These are phyloP conservation scores for Limenitis arthemis DNA, from an alignment of 2,888 invertebrate genomes.

Conservation along the genomic window DNA sequence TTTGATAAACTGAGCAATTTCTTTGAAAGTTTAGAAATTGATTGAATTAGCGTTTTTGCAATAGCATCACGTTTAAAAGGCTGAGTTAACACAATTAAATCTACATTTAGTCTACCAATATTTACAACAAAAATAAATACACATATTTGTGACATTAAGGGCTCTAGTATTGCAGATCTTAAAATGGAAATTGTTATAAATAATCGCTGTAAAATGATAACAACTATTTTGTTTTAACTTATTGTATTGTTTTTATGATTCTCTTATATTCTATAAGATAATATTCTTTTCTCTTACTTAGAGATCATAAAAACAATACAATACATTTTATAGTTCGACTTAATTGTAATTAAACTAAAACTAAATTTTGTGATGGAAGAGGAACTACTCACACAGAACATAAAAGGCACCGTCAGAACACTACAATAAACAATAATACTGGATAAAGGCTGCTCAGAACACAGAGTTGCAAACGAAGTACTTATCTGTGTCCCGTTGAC, in stretches of 20 bases:
- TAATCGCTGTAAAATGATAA: no score
- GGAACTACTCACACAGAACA: slow-evolving; percentile 14
- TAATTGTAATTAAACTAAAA: slow-evolving; percentile 1
- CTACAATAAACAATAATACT: slow-evolving; percentile 30
- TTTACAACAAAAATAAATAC: neutral
- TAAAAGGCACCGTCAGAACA: slow-evolving; percentile 22
- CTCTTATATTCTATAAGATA: no score
- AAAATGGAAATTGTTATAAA: neutral
- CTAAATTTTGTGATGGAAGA: slow-evolving; percentile 17
- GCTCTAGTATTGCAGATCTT: neutral
- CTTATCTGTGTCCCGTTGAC: slow-evolving; percentile 7
- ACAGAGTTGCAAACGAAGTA: neutral
- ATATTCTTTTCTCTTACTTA: no score
- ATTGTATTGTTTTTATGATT: no score
- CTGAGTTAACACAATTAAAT: neutral
- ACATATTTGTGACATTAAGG: slow-evolving; percentile 2
- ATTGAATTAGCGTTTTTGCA: no score
- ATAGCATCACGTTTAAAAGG: no score
- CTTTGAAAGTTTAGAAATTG: no score
- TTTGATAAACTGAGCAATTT: no score
- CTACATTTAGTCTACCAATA: neutral
- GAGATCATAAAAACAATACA: no score
- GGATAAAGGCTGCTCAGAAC: slow-evolving; percentile 22
- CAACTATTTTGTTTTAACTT: no score
- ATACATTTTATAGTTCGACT: neutral